These are phyloP conservation scores for Tautogolabrus adspersus DNA, from an alignment of 2,113 vertebrate species.

Conservation along the genomic window DNA sequence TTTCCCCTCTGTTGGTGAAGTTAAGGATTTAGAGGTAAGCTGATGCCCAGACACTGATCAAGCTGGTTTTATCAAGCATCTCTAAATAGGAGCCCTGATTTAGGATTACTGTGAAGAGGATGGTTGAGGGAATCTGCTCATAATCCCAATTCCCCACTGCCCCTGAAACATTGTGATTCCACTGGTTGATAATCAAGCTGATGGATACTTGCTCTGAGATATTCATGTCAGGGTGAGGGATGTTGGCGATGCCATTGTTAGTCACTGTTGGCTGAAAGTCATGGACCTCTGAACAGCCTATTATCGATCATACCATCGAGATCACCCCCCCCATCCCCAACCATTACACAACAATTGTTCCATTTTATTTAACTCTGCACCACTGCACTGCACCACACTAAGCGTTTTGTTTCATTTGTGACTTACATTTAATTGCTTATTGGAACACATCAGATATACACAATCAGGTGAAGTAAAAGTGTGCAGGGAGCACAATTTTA, in stretches of 20 bases:
- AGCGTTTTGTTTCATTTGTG: too few species aligned
- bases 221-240: neutral
- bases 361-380: too few species aligned
- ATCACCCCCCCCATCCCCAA: too few species aligned
- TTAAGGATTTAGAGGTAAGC: conserved; percentile 48
- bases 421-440: too few species aligned
- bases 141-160: conserved; percentile 30
- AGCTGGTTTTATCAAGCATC: conserved; percentile 51
- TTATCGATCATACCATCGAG: too few species aligned
- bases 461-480: too few species aligned
- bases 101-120: conserved; percentile 43
- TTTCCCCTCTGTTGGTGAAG: conserved; percentile 38
- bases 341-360: too few species aligned
- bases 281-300: neutral
- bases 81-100: conserved; percentile 41
- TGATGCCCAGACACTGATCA: conserved; percentile 43
- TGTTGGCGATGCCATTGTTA: neutral
- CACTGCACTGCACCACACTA: too few species aligned
- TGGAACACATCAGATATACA: too few species aligned
- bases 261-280: neutral
- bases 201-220: neutral
- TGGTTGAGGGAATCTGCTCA: conserved; percentile 23
- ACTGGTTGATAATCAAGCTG: neutral
- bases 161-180: conserved; percentile 12
- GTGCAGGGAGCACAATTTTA: too few species aligned